Evolutionary conservation across 2,888 invertebrate genomes (phyloP).

Genomic region (Drosophila mayaguana): DNA sequence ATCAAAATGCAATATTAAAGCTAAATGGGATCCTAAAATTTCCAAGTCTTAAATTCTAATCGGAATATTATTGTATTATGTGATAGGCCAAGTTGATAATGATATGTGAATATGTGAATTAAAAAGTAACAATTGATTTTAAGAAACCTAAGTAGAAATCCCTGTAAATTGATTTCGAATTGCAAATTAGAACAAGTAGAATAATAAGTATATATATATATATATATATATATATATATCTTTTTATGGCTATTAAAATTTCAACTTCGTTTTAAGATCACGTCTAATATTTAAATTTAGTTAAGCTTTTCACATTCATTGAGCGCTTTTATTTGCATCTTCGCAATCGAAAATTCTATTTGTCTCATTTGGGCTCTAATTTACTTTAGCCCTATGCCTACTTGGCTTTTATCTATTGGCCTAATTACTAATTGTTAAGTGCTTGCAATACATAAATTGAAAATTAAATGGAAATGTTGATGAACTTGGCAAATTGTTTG

Average conservation of each 20-base stretch:
- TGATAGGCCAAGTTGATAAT: not conserved
- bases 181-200: no score
- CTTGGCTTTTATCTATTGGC: conserved; percentile 37
- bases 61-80: not conserved
- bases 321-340: not conserved
- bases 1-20: not conserved
- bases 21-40: not conserved
- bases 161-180: no score
- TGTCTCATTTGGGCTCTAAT: not conserved
- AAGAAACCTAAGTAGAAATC: no score
- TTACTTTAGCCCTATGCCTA: conserved; percentile 5
- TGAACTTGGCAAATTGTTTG: conserved; percentile 50
- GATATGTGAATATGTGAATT: no score
- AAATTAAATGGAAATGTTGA: conserved; percentile 48
- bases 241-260: not conserved
- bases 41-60: not conserved
- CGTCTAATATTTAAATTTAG: not conserved
- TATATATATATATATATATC: not conserved
- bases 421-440: conserved; percentile 41
- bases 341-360: not conserved
- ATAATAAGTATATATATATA: no score
- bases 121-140: no score
- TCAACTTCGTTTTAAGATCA: not conserved
- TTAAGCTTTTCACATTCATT: not conserved
- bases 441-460: conserved; percentile 20